A percentile compares a stretch with the other conserved stretches of the same genome.
These are phyloP conservation scores for Lerista edwardsae DNA, from an alignment of 2,797 vertebrate genomes.

Conservation along the genomic window DNA sequence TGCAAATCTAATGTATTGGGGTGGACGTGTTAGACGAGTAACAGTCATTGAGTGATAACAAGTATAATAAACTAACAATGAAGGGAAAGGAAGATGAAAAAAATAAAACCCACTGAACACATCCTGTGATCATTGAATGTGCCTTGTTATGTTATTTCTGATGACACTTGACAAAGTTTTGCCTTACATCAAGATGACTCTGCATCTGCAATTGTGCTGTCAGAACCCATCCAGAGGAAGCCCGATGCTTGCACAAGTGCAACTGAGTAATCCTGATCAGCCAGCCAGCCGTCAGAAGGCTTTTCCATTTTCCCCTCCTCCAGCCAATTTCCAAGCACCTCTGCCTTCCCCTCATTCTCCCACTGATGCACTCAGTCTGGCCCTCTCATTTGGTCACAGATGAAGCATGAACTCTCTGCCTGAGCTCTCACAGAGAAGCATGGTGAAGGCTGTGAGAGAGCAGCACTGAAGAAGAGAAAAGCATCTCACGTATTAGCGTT, in stretches of 20 bases:
- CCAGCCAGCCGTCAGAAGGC: not conserved
- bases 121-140: not conserved
- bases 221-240: not conserved
- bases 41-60: not conserved
- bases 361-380: not conserved
- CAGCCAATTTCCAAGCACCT: rapidly evolving
- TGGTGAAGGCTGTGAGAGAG: constrained; percentile 6
- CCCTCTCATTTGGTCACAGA: not conserved
- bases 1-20: not conserved
- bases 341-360: not conserved
- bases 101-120: not conserved
- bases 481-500: not conserved
- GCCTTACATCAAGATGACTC: not conserved
- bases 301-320: not conserved
- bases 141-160: not conserved
- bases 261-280: not conserved
- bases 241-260: not conserved
- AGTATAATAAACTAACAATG: not conserved
- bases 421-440: rapidly evolving
- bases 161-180: not conserved
- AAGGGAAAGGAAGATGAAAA: not conserved
- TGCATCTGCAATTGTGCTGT: not conserved
- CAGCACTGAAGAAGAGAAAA: not conserved
- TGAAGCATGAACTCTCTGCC: not conserved
- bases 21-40: not conserved